A percentile compares a stretch with the other conserved stretches of the same genome.
Evolutionary conservation across 1,140 invertebrate genomes (phyloP).

Genomic region (Trinorchestia longiramus): DNA sequence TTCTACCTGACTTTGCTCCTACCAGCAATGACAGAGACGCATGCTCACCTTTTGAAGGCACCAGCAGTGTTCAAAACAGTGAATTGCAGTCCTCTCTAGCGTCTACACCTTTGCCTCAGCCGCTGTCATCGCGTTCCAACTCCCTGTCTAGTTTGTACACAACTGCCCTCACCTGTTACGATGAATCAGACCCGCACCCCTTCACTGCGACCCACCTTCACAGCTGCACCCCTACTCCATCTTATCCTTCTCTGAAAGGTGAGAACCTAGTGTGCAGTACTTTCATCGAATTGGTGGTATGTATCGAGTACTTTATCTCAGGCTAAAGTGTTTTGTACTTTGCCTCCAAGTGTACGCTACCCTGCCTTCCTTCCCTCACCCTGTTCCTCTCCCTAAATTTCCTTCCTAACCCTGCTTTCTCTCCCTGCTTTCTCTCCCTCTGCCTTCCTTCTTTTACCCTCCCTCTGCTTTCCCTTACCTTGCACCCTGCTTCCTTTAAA

Average conservation of each 20-base stretch:
- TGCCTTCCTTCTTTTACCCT: too few relatives aligned
- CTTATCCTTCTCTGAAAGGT: background rate
- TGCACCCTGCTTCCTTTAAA: too few relatives aligned
- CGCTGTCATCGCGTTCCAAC: background rate
- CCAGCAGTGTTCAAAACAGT: background rate
- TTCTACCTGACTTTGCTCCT: too few relatives aligned
- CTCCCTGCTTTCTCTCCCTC: too few relatives aligned
- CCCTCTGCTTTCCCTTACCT: too few relatives aligned
- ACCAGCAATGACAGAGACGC: too few relatives aligned
- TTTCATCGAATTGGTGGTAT: background rate
- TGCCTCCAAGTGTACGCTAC: too few relatives aligned
- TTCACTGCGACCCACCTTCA: background rate
- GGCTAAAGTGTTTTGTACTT: too few relatives aligned
- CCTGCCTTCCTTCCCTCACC: too few relatives aligned
- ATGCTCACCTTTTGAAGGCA: background rate
- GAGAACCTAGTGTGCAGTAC: background rate
- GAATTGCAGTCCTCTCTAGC: background rate
- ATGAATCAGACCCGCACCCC: conserved; percentile 10
- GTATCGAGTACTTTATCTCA: too few relatives aligned
- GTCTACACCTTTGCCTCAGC: background rate
- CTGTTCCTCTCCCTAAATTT: too few relatives aligned
- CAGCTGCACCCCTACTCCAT: background rate
- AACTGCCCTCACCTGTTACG: conserved; percentile 21
- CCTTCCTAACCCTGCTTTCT: too few relatives aligned
- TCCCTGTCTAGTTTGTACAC: conserved; percentile 42